A percentile compares a stretch with the other conserved stretches of the same genome.
These are phyloP conservation scores for Sebastes paucispinis DNA, from an alignment of 2,797 vertebrate genomes.

Conservation along the genomic window DNA sequence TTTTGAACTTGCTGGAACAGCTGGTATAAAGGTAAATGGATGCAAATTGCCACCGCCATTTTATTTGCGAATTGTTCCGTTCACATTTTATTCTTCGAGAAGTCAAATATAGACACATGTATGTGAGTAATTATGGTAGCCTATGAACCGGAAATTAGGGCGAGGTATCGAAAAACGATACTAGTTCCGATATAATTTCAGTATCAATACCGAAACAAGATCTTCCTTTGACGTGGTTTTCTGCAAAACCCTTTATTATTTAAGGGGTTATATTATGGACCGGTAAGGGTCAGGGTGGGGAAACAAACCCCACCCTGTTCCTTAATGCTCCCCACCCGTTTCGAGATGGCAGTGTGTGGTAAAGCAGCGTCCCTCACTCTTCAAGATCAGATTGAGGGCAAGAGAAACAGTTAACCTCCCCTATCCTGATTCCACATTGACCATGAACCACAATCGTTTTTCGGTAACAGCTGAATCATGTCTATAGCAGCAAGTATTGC, in stretches of 20 bases:
- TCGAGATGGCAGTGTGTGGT: background rate
- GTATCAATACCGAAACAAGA: background rate
- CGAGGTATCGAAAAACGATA: background rate
- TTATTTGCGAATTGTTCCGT: background rate
- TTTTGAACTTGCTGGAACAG: conserved; percentile 1
- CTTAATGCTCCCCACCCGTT: background rate
- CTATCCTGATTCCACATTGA: background rate
- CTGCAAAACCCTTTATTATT: background rate
- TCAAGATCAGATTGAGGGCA: background rate
- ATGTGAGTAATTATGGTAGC: background rate
- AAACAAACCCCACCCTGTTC: background rate
- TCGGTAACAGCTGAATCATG: background rate
- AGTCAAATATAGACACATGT: background rate
- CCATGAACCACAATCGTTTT: background rate
- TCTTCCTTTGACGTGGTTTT: background rate
- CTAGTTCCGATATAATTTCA: background rate
- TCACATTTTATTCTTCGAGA: background rate
- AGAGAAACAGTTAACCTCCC: background rate
- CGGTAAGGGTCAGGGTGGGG: background rate
- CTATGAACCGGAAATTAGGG: background rate
- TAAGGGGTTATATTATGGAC: background rate
- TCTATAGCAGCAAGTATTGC: background rate
- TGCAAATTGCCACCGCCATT: background rate
- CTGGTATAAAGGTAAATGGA: background rate
- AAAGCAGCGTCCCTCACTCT: background rate